A percentile compares a stretch with the other conserved stretches of the same genome.
Evolutionary conservation across 2,797 vertebrate species (phyloP).

Genomic region (Etheostoma perlongum): DNA sequence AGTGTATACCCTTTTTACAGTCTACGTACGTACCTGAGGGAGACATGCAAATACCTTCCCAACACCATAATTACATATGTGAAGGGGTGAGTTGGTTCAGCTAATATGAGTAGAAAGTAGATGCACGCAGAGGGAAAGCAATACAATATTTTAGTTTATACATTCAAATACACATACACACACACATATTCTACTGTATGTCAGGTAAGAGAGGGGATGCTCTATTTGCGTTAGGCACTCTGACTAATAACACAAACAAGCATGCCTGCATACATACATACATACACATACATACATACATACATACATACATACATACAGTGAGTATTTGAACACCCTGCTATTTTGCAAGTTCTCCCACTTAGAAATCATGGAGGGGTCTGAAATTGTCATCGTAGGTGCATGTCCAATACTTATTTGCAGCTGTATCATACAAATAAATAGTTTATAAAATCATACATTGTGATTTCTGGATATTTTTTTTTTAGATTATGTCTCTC

Average conservation of each 20-base stretch:
- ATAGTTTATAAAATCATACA: too few relatives aligned
- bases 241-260: conserved; percentile 1
- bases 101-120: background rate
- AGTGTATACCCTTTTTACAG: background rate
- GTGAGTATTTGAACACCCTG: too few relatives aligned
- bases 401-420: too few relatives aligned
- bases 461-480: too few relatives aligned
- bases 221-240: background rate
- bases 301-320: too few relatives aligned
- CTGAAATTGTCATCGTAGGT: too few relatives aligned
- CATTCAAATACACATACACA: conserved; percentile 2
- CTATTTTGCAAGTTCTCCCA: too few relatives aligned
- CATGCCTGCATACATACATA: background rate
- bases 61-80: background rate
- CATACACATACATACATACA: too few relatives aligned
- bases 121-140: background rate
- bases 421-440: too few relatives aligned
- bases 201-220: background rate
- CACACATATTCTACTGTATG: background rate
- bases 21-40: conserved; percentile 13
- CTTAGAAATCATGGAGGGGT: too few relatives aligned
- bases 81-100: conserved; percentile 16
- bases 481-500: too few relatives aligned
- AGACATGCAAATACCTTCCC: background rate
- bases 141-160: background rate